Evolutionary conservation across 2,888 invertebrate species (phyloP).

Genomic region (Pammene fasciana): DNA sequence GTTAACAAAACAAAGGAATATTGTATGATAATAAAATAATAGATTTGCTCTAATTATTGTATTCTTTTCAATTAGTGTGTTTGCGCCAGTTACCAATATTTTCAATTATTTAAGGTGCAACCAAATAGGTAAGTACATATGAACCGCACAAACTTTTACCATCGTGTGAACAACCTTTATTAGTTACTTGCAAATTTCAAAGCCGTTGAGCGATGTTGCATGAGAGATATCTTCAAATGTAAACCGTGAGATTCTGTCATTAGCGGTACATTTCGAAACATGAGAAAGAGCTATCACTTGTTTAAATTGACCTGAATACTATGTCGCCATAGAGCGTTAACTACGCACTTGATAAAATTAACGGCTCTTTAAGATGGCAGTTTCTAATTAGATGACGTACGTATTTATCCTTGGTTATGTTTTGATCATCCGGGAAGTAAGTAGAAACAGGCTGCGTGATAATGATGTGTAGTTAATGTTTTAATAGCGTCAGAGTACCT

Average conservation of each 20-base stretch:
- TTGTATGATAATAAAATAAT: no score
- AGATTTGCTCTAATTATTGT: no score
- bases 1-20: no score
- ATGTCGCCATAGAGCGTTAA: slow-evolving; percentile 10
- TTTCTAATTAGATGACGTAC: slow-evolving; percentile 10
- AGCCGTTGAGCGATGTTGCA: slow-evolving; percentile 21
- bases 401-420: slow-evolving; percentile 15
- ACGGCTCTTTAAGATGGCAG: slow-evolving; percentile 13
- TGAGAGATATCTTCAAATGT: slow-evolving; percentile 29
- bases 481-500: slow-evolving; percentile 45
- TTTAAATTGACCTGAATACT: slow-evolving; percentile 35
- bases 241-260: slow-evolving; percentile 37
- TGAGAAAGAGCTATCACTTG: slow-evolving; percentile 39
- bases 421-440: slow-evolving; percentile 24
- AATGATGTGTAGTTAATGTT: slow-evolving; percentile 44
- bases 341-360: slow-evolving; percentile 27
- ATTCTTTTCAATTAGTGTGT: no score
- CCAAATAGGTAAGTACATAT: neutral
- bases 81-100: no score
- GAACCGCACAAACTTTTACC: neutral
- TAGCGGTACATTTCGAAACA: slow-evolving; percentile 38
- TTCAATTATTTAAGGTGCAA: no score
- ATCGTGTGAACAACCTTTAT: slow-evolving; percentile 9
- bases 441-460: slow-evolving; percentile 31
- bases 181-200: slow-evolving; percentile 12